These are phyloP conservation scores for Manis javanica DNA, from an alignment of 2,797 vertebrate genomes.

Conservation along the genomic window DNA sequence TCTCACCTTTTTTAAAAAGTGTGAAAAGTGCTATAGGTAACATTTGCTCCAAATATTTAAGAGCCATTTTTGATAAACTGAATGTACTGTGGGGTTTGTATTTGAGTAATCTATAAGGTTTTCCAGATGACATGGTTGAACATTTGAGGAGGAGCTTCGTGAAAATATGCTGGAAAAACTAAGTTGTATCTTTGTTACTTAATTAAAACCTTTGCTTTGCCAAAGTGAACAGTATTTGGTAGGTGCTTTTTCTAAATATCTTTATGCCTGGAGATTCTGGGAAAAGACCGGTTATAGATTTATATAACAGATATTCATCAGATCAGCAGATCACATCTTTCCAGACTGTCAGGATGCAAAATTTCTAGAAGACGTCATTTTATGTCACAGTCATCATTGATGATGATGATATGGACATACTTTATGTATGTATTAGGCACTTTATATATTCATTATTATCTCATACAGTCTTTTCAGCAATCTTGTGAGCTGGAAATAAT, in stretches of 20 bases:
- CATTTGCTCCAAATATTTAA: background rate
- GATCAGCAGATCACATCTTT: background rate
- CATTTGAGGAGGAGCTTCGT: conserved; percentile 4
- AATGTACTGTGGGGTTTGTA: background rate
- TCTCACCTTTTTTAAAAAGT: background rate
- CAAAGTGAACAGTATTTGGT: background rate
- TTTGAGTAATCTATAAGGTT: background rate
- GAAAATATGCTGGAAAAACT: background rate
- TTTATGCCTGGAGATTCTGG: background rate
- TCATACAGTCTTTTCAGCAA: background rate
- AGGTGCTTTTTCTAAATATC: background rate
- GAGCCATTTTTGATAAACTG: background rate
- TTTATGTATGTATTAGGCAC: background rate
- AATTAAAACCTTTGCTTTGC: background rate
- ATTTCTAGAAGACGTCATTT: background rate
- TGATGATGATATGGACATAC: background rate
- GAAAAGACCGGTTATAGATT: background rate
- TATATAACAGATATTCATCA: background rate
- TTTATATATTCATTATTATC: background rate
- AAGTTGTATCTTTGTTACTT: background rate
- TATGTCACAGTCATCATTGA: background rate
- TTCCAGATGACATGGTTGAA: background rate
- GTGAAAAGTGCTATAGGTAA: background rate
- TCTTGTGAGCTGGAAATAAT: background rate
- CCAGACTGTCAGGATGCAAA: background rate